Percentiles rank a stretch among this genome's conserved stretches.
Evolutionary conservation across 2,888 invertebrate species (phyloP).

Genomic region (Abrostola tripartita): DNA sequence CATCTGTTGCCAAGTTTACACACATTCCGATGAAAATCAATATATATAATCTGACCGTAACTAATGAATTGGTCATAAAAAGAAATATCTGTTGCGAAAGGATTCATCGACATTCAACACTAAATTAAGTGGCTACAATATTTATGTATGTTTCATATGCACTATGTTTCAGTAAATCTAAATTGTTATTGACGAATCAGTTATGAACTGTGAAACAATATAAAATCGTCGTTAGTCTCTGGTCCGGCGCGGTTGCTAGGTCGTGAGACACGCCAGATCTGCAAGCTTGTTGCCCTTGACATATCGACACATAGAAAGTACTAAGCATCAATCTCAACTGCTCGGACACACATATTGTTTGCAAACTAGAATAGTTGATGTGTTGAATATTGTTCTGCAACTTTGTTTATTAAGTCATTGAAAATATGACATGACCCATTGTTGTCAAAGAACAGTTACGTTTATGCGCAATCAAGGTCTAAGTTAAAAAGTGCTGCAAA

Average conservation of each 20-base stretch:
- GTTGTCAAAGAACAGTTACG: no score
- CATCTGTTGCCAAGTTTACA: slow-evolving; percentile 36
- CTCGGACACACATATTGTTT: slow-evolving; percentile 53
- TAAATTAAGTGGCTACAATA: no score
- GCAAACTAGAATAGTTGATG: slow-evolving; percentile 44
- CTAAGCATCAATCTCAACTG: slow-evolving; percentile 65
- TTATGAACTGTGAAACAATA: background rate
- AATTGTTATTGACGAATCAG: background rate
- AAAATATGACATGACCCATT: no score
- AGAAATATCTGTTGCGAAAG: slow-evolving; percentile 30
- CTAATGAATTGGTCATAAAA: slow-evolving; percentile 41
- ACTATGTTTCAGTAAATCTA: background rate
- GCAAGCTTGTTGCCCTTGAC: slow-evolving; percentile 78
- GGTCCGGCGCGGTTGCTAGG: slow-evolving; percentile 32
- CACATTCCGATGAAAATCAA: slow-evolving; percentile 53
- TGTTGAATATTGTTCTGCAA: slow-evolving; percentile 22
- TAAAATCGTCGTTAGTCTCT: background rate
- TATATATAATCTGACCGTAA: slow-evolving; percentile 28
- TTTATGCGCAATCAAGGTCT: no score
- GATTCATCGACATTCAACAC: background rate
- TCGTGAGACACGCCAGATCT: slow-evolving; percentile 37
- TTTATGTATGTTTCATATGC: background rate
- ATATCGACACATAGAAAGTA: slow-evolving; percentile 82
- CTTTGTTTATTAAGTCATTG: no score
- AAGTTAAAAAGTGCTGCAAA: no score